Evolutionary conservation across 37 sponge, comb jelly and placozoan genomes (phyloP).

Genomic region (Diacarnus erythraeanus): DNA sequence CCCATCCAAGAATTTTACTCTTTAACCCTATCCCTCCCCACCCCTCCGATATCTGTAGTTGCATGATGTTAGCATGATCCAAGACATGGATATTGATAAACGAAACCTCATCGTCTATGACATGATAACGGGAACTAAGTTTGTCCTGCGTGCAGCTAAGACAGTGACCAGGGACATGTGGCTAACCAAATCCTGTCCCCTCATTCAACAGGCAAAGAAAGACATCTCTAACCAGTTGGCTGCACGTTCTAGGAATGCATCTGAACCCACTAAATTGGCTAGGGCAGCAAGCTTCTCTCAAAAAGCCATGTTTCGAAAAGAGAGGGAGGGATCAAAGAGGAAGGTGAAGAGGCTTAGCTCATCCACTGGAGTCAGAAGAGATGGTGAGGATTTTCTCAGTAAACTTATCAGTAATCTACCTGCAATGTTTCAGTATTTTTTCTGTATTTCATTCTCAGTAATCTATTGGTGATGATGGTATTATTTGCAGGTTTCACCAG

Average conservation of each 20-base stretch:
- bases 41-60: too few species aligned
- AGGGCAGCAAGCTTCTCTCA: slow-evolving; percentile 1
- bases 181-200: slow-evolving; percentile 6
- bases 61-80: slow-evolving; percentile 39
- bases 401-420: too few species aligned
- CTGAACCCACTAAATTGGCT: slow-evolving; percentile 11
- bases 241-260: neutral
- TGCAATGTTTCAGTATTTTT: too few species aligned
- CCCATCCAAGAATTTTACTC: too few species aligned
- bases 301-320: neutral
- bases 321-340: slow-evolving; percentile 4
- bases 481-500: slow-evolving; percentile 4
- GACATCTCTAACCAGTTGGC: neutral
- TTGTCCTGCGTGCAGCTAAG: slow-evolving; percentile 34
- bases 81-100: slow-evolving; percentile 39
- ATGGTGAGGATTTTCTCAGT: slow-evolving; percentile 1
- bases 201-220: slow-evolving; percentile 29
- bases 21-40: too few species aligned
- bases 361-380: neutral
- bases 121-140: slow-evolving; percentile 57
- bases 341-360: slow-evolving; percentile 1
- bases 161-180: slow-evolving; percentile 24
- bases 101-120: slow-evolving; percentile 51
- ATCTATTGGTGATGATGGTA: neutral
- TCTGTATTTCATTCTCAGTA: neutral